Percentiles rank a stretch among this genome's conserved stretches.
Evolutionary conservation across 2,113 vertebrate species (phyloP).

Genomic region (Rhombomys opimus): DNA sequence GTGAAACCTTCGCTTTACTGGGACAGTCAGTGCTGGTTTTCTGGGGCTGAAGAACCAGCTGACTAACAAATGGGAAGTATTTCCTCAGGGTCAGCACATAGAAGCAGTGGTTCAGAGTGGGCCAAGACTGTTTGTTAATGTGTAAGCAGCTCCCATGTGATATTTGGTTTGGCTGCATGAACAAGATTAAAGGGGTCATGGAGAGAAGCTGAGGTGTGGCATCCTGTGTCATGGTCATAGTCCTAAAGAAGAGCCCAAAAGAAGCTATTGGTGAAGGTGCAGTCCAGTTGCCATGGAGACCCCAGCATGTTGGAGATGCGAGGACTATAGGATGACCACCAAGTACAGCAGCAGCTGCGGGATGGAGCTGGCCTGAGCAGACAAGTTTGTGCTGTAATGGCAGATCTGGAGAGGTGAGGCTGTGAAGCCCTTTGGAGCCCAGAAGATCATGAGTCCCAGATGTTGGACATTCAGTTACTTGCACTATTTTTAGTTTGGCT

Average conservation of each 20-base stretch:
- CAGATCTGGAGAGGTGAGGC: background rate
- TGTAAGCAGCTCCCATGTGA: background rate
- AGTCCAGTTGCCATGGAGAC: background rate
- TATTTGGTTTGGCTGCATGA: background rate
- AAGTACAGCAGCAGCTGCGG: background rate
- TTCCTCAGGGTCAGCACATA: background rate
- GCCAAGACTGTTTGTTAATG: background rate
- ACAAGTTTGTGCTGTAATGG: background rate
- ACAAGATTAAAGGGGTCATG: background rate
- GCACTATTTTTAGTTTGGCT: background rate
- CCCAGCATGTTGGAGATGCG: background rate
- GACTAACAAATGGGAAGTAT: background rate
- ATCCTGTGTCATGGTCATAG: background rate
- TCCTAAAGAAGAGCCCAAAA: background rate
- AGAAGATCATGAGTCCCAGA: background rate
- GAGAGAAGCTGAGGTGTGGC: background rate
- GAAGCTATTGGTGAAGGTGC: background rate
- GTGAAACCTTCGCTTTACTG: background rate
- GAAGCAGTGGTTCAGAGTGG: background rate
- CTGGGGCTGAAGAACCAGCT: background rate
- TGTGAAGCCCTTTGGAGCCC: background rate
- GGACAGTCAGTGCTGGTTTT: background rate
- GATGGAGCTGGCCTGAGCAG: background rate
- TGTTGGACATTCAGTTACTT: background rate
- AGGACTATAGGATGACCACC: background rate